These are phyloP conservation scores for Cydia strobilella DNA, from an alignment of 1,140 invertebrate species.

Conservation along the genomic window DNA sequence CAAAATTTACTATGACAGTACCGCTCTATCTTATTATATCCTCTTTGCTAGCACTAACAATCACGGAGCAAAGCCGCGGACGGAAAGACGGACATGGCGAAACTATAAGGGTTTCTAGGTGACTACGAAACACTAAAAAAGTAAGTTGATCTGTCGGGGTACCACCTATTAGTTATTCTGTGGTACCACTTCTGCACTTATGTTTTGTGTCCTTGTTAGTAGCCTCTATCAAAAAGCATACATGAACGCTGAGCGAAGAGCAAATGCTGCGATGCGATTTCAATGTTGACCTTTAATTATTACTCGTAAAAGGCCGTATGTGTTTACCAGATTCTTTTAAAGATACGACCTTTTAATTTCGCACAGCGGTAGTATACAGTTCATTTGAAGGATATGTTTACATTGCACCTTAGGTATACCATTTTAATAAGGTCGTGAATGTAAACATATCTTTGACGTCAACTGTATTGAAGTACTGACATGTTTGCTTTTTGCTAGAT, in stretches of 20 bases:
- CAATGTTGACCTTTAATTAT: constrained; percentile 55
- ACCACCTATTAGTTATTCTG: too few species aligned
- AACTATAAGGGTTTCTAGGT: too few species aligned
- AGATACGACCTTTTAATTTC: not conserved
- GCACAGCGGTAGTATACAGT: not conserved
- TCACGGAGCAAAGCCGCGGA: too few species aligned
- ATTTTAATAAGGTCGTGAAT: not conserved
- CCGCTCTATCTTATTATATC: too few species aligned
- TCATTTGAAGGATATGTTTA: not conserved
- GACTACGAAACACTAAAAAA: too few species aligned
- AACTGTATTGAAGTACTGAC: constrained; percentile 39
- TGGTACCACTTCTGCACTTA: not conserved
- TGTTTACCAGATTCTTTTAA: not conserved
- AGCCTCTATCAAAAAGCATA: constrained; percentile 68
- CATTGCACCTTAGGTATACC: not conserved
- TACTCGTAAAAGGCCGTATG: constrained; percentile 6
- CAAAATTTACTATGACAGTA: too few species aligned
- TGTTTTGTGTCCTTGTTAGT: not conserved
- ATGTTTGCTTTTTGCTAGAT: constrained; percentile 70
- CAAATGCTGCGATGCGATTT: constrained; percentile 66
- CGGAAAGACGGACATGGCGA: too few species aligned
- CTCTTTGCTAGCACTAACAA: too few species aligned
- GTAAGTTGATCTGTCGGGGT: not conserved
- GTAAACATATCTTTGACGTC: not conserved
- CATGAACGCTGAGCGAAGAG: constrained; percentile 48